These are phyloP conservation scores for Phengaris alcon DNA, from an alignment of 2,888 invertebrate species.

Conservation along the genomic window DNA sequence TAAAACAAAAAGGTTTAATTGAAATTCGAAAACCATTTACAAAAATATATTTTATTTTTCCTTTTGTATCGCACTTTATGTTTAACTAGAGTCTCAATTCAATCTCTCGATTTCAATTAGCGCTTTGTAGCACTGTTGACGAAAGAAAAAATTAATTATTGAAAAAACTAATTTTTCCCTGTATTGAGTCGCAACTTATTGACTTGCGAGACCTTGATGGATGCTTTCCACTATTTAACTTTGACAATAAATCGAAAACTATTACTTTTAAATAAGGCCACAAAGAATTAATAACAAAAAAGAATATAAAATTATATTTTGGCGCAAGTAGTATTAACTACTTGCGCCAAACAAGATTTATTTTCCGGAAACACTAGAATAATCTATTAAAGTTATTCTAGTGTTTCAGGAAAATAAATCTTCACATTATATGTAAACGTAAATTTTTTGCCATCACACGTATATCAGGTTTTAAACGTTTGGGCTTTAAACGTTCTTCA, in stretches of 20 bases:
- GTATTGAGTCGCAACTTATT: background rate
- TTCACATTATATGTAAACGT: no score
- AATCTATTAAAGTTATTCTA: no score
- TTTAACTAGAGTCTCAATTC: background rate
- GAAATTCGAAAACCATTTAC: background rate
- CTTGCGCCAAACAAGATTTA: no score
- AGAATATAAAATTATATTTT: no score
- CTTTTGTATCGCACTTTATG: slow-evolving; percentile 1
- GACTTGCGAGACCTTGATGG: background rate
- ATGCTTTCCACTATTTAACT: background rate
- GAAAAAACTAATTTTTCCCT: no score
- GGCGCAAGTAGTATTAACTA: no score
- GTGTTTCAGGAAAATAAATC: no score
- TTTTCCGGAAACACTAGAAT: no score
- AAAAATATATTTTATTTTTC: background rate
- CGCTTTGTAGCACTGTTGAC: background rate
- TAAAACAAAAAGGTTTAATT: slow-evolving; percentile 6
- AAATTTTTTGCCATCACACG: background rate
- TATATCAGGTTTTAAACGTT: background rate
- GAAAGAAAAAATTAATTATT: background rate
- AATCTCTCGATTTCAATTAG: background rate
- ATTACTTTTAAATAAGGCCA: background rate
- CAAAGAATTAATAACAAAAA: no score
- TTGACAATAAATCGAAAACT: background rate
- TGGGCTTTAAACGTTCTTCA: background rate